A percentile compares a stretch with the other conserved stretches of the same genome.
Conservation (phyloP, 2,888 invertebrate genomes). For the Melanophora roralis region DNA sequence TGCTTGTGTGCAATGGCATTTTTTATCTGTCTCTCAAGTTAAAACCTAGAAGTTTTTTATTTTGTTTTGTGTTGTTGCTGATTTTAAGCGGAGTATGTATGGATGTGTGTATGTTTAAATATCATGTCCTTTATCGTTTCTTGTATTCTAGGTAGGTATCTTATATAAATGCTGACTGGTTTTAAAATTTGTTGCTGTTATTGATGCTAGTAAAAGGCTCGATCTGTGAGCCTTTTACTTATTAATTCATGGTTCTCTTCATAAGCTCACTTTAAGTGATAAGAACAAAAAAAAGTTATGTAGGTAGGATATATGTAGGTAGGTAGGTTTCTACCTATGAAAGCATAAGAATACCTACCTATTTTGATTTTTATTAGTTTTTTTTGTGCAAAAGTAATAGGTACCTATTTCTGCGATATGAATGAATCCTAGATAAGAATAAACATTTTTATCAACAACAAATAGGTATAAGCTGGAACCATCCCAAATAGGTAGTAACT, state of each 20-base stretch:
- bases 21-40: slow-evolving; percentile 40
- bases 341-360: no score
- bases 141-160: slow-evolving; percentile 45
- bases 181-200: slow-evolving; percentile 3
- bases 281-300: slow-evolving; percentile 32
- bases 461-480: no score
- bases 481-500: no score
- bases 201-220: slow-evolving; percentile 3
- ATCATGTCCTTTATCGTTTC: slow-evolving; percentile 57
- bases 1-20: slow-evolving; percentile 26
- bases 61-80: slow-evolving; percentile 14
- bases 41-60: slow-evolving; percentile 23
- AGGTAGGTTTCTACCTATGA: no score
- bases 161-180: slow-evolving; percentile 36
- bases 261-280: background rate
- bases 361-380: no score
- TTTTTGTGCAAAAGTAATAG: no score
- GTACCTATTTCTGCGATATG: no score
- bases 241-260: background rate
- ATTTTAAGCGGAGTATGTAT: slow-evolving; percentile 42
- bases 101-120: no score
- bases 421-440: no score
- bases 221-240: slow-evolving; percentile 13
- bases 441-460: no score
- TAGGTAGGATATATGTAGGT: no score